Evolutionary conservation across 2,797 vertebrate species (phyloP).

Genomic region (Hippoglossus hippoglossus): DNA sequence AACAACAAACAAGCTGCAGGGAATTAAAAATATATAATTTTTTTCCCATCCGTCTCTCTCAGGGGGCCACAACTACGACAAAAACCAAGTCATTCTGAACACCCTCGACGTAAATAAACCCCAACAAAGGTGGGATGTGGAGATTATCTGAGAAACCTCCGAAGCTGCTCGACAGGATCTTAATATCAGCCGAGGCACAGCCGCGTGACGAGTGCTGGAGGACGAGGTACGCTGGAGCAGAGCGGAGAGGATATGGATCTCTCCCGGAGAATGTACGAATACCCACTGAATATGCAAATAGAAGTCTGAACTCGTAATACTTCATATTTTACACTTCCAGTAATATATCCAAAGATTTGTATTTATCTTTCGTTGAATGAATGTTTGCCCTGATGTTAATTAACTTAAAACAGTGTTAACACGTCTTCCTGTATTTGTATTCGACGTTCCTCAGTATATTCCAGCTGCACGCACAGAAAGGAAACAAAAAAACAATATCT

Average conservation of each 20-base stretch:
- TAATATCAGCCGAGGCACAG: slow-evolving; percentile 1
- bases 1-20: background rate
- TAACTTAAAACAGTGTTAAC: slow-evolving; percentile 73
- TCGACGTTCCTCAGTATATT: background rate
- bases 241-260: too few species aligned
- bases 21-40: background rate
- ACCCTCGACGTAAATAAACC: slow-evolving; percentile 81
- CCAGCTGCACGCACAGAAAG: slow-evolving; percentile 41
- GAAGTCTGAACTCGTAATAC: slow-evolving; percentile 46
- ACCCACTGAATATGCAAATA: slow-evolving; percentile 3
- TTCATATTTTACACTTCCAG: slow-evolving; percentile 26
- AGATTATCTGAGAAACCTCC: slow-evolving; percentile 85
- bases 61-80: slow-evolving; percentile 92
- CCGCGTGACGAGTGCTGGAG: slow-evolving; percentile 15
- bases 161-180: slow-evolving; percentile 25
- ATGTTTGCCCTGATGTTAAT: slow-evolving; percentile 37
- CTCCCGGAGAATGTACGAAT: slow-evolving; percentile 41
- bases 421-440: slow-evolving; percentile 26
- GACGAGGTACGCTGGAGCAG: slow-evolving; percentile 5
- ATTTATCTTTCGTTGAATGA: slow-evolving; percentile 30
- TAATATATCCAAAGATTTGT: slow-evolving; percentile 27
- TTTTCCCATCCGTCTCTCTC: slow-evolving; percentile 40
- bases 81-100: slow-evolving; percentile 90
- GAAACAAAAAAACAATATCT: slow-evolving; percentile 18
- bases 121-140: slow-evolving; percentile 89